phyloP scores from a whole-genome alignment of 2,888 invertebrate genomes.

The Oligia strigilis region DNA sequence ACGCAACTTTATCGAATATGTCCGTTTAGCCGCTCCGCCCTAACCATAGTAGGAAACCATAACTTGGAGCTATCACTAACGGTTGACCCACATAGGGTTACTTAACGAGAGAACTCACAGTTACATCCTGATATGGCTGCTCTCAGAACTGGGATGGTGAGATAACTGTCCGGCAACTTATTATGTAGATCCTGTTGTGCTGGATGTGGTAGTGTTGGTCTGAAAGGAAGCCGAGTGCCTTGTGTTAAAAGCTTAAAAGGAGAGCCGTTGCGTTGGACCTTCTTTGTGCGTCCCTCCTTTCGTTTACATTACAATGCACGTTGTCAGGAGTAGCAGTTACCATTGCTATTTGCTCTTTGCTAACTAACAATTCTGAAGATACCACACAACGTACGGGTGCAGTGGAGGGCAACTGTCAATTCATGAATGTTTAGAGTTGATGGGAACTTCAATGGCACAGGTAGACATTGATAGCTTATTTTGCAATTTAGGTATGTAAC shows the following conservation, averaged over 20 bases:
- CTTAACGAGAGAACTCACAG: conserved; percentile 80
- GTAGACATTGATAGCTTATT: not conserved
- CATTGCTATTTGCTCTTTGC: not conserved
- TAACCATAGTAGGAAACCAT: conserved; percentile 54
- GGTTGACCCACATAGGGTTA: conserved; percentile 84
- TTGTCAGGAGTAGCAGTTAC: not conserved
- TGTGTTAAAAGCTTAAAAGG: conserved; percentile 2
- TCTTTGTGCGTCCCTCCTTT: not conserved
- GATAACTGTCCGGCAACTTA: conserved; percentile 79
- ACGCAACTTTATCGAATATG: conserved; percentile 25
- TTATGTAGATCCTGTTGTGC: conserved; percentile 54
- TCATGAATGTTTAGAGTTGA: not conserved
- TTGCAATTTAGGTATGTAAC: not conserved
- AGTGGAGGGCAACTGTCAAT: not conserved
- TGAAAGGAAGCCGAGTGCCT: conserved; percentile 18
- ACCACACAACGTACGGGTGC: not conserved
- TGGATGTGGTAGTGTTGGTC: conserved; percentile 42
- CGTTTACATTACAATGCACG: not conserved
- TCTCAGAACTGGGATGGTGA: conserved; percentile 84
- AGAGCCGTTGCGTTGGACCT: not conserved
- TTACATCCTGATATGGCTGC: conserved; percentile 85
- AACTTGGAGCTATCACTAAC: conserved; percentile 77
- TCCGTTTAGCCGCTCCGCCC: conserved; percentile 48
- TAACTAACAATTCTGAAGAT: not conserved
- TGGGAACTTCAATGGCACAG: not conserved